phyloP scores from a whole-genome alignment of 1,140 invertebrate species.

The Phthorimaea operculella region DNA sequence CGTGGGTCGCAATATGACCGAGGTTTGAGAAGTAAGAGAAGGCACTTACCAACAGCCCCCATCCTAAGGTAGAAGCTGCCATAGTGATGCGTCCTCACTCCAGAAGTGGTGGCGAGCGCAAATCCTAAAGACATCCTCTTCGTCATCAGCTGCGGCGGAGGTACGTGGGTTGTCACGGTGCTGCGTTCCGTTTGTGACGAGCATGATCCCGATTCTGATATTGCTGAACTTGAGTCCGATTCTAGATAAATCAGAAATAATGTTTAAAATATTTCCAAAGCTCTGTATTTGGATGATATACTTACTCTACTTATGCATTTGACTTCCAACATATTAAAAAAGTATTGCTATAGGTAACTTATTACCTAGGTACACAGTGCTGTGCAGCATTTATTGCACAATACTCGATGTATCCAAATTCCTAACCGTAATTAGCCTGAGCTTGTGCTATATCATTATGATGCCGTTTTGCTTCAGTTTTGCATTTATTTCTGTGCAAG shows the following conservation, averaged over 20 bases:
- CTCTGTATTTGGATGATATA: too few relatives aligned
- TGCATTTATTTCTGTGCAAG: background rate
- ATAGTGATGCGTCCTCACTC: conserved; percentile 76
- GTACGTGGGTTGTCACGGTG: conserved; percentile 65
- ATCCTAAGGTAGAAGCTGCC: conserved; percentile 94
- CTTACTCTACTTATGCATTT: too few relatives aligned
- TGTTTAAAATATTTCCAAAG: too few relatives aligned
- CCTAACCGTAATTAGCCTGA: too few relatives aligned
- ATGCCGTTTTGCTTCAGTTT: background rate
- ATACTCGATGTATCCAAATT: too few relatives aligned
- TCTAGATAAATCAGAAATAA: conserved; percentile 23
- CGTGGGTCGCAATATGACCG: too few relatives aligned
- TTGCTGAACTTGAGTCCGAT: conserved; percentile 55
- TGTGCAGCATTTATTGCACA: too few relatives aligned
- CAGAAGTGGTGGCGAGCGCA: conserved; percentile 36
- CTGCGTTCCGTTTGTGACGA: conserved; percentile 70
- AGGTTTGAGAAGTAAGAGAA: background rate
- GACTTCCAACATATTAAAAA: too few relatives aligned
- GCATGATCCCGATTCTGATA: conserved; percentile 59
- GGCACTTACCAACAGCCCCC: conserved; percentile 85
- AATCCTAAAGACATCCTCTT: conserved; percentile 62
- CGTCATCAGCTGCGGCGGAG: conserved; percentile 44
- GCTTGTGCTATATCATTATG: background rate
- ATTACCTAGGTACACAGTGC: too few relatives aligned
- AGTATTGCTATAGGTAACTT: too few relatives aligned